These are phyloP conservation scores for Gymnoscelis rufifasciata DNA, from an alignment of 2,888 invertebrate genomes.

Conservation along the genomic window DNA sequence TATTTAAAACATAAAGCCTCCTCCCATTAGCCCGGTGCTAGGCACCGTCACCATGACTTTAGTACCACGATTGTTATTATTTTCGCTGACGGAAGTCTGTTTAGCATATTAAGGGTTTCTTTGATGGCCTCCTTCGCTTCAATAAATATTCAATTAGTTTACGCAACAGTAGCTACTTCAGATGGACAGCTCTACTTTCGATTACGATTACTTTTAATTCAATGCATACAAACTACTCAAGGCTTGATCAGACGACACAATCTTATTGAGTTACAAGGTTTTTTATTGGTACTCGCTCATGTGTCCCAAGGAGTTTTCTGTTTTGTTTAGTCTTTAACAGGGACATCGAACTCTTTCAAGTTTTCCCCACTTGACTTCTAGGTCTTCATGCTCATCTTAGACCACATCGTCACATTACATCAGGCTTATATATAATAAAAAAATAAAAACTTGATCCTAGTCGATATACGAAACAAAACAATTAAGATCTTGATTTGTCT, in stretches of 20 bases:
- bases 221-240: constrained; percentile 17
- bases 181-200: constrained; percentile 24
- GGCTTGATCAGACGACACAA: constrained; percentile 20
- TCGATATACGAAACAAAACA: background rate
- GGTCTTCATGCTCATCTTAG: too few relatives aligned
- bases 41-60: constrained; percentile 28
- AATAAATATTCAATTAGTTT: constrained; percentile 44
- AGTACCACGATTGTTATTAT: constrained; percentile 38
- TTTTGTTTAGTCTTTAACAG: too few relatives aligned
- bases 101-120: constrained; percentile 52
- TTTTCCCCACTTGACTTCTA: too few relatives aligned
- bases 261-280: background rate
- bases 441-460: too few relatives aligned
- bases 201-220: constrained; percentile 10
- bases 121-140: constrained; percentile 34
- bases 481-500: background rate
- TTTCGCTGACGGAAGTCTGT: constrained; percentile 42
- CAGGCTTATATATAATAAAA: too few relatives aligned
- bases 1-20: constrained; percentile 29
- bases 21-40: constrained; percentile 43
- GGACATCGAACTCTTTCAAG: too few relatives aligned
- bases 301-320: too few relatives aligned
- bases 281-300: background rate
- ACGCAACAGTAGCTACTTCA: constrained; percentile 21
- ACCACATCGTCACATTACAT: too few relatives aligned